These are phyloP conservation scores for Drosophila maculinotata DNA, from an alignment of 2,888 invertebrate genomes.

Conservation along the genomic window DNA sequence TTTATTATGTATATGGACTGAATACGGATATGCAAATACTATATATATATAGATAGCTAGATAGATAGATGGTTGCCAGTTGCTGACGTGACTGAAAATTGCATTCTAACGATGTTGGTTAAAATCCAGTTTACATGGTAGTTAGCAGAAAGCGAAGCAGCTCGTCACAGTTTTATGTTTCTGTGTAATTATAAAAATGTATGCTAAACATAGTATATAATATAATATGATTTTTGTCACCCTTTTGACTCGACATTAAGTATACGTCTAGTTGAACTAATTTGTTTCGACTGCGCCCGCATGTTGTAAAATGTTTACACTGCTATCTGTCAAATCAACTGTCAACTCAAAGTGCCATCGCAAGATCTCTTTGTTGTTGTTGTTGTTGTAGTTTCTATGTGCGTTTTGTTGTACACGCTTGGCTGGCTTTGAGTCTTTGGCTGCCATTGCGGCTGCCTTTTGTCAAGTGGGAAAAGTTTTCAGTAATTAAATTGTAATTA, in stretches of 20 bases:
- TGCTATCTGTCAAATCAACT: slow-evolving; percentile 83
- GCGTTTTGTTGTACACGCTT: slow-evolving; percentile 75
- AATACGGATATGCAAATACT: slow-evolving; percentile 2
- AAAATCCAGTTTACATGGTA: slow-evolving; percentile 68
- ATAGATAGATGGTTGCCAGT: slow-evolving; percentile 18
- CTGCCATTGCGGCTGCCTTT: slow-evolving; percentile 76
- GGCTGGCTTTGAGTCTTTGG: slow-evolving; percentile 57
- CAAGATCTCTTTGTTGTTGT: slow-evolving; percentile 41
- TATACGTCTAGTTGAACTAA: slow-evolving; percentile 83
- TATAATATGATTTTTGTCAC: slow-evolving; percentile 58
- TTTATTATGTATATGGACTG: slow-evolving; percentile 30
- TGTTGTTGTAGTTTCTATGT: slow-evolving; percentile 28
- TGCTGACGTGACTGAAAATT: slow-evolving; percentile 71
- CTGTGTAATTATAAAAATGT: slow-evolving; percentile 40
- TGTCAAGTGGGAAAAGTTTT: slow-evolving; percentile 82
- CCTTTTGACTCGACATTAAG: slow-evolving; percentile 61
- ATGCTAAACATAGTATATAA: slow-evolving; percentile 30
- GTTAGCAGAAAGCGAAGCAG: slow-evolving; percentile 61
- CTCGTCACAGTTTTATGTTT: slow-evolving; percentile 32
- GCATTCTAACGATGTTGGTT: slow-evolving; percentile 68
- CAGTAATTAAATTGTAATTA: slow-evolving; percentile 85
- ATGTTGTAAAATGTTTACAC: slow-evolving; percentile 75
- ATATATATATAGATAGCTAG: slow-evolving; percentile 7
- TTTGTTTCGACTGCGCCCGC: slow-evolving; percentile 74
- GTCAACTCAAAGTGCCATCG: slow-evolving; percentile 76